These are phyloP conservation scores for Thera obeliscata DNA, from an alignment of 2,888 invertebrate genomes.

Conservation along the genomic window DNA sequence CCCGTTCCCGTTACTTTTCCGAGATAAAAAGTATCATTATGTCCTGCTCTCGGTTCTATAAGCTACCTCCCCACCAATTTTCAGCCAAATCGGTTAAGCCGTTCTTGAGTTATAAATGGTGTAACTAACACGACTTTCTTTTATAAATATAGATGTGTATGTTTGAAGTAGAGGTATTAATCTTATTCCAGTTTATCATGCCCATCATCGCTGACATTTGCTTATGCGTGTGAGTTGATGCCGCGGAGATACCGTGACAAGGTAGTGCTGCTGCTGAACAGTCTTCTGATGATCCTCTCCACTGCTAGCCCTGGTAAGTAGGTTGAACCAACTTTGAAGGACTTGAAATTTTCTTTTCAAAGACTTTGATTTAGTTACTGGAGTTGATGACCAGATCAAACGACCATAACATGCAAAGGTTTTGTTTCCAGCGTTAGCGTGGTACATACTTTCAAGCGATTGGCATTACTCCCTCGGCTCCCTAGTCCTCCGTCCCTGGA, in stretches of 20 bases:
- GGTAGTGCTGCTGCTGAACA: conserved; percentile 66
- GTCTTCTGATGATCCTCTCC: conserved; percentile 64
- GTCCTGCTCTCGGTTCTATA: no score
- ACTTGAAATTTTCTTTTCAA: no score
- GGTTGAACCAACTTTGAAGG: no score
- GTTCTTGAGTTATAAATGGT: no score
- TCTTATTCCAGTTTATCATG: conserved; percentile 61
- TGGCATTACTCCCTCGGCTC: conserved; percentile 62
- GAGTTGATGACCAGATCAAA: neutral
- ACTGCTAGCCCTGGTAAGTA: conserved; percentile 63
- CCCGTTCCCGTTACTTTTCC: no score
- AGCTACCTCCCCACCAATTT: no score
- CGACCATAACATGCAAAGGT: neutral
- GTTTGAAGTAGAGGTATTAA: neutral
- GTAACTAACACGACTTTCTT: no score
- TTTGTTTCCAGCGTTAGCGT: conserved; percentile 84
- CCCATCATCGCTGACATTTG: conserved; percentile 67
- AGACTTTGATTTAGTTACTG: no score
- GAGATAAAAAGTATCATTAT: no score
- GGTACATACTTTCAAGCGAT: conserved; percentile 85
- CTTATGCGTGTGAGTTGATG: conserved; percentile 68
- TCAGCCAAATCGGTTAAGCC: no score
- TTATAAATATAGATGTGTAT: no score
- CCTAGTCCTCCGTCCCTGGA: conserved; percentile 87
- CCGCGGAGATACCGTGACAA: conserved; percentile 62